Evolutionary conservation across 2,797 vertebrate genomes (phyloP), one percentile per base, ranked within the genome.

Genomic region (Sebastes cheni): DNA sequence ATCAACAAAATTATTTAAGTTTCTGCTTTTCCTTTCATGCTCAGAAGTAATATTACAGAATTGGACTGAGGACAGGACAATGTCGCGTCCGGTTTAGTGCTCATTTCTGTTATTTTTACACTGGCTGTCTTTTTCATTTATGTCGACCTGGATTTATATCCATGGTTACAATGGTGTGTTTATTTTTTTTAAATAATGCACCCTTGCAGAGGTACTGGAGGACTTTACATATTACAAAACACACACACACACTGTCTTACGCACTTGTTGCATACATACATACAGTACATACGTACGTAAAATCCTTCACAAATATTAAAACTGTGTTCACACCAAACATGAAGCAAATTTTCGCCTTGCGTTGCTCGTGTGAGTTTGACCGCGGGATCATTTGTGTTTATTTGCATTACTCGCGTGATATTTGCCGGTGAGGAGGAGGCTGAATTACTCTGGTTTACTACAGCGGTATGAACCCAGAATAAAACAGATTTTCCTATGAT

Each of bases 1-100:
- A 12, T 83, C 71, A 83, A 73, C 67, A 76, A 72, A 85, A 75
- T 76, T 34, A 65, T 82, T 87, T 18, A 69, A 83, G 70, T 82
- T 72, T 39, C 36, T 74, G 4, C 10, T 73, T 83, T 74, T 70
- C 56, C 42, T 73, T 79, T 75, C 13, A 34, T 73, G 62, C 64
- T 77, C 18, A 50, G 18, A 59, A 52, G 39, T 58, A 86, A 62
- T 77, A 54, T 72, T 77, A 34, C 12, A 72, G 34, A 73, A 61
- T 79, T 86, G 67, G 68, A 77, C 67, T 36, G 30, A 79, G 54
- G 74, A 79, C 58, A 54, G 29, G 22, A 64, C 39, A 59, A 23
- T 70, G 72, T 60, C 12, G 2, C 72, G 46, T 85, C 80, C 23
- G 65, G 32, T 83, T 82, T 34, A 61, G 18, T 34, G 25, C 52